Evolutionary conservation across 37 sponge, comb jelly and placozoan species (phyloP), one percentile per base, ranked within the genome.

Genomic region (Cladorhizidae sp.): DNA sequence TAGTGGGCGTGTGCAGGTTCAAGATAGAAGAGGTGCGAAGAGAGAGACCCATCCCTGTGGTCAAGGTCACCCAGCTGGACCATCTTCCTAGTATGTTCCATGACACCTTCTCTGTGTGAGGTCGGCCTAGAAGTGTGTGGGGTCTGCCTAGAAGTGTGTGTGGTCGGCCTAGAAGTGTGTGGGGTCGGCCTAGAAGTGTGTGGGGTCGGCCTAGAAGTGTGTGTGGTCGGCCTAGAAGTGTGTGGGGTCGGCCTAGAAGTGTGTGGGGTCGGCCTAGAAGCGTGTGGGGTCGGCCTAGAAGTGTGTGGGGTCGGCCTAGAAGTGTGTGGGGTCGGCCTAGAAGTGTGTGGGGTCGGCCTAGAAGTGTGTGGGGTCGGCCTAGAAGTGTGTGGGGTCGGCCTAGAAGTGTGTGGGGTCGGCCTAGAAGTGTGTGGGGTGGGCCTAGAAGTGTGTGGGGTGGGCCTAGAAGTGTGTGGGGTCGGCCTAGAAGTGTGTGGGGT

Each of bases 1-100:
- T 88, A 54, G 61, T 51, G n/a, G 93, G 93, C 31, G 54, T 84
- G 29, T 88, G 90, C 40, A 64, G 93, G 43, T 84, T 88, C 74
- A 70, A 61, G 40, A 29, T 93, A 5, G 41, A 85, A 22, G 74
- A 82, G 55, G 17, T 88, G 22, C 55, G 21, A 28, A 78, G 61
- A 64, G 93, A 88, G 56, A 37, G 35, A 11, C 90, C 93, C 12
- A 88, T 77, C 57, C 67, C 75, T 21, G 64, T 88, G 1, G 90
- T 79, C 14, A 33, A 5, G 36, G 65, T 88, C 35, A 85, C 83
- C 2, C 90, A 93, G 63, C 52, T 93, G 26, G 93, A 93, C 67
- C 78, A 85, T 37, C 51, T 79, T 1, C 37, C 35, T 23, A 18
- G 8, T 40, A 58, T 3, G 49, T n/a, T n/a, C 49, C 49, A 25